These are phyloP conservation scores for Hippopotamyrus pictus DNA, from an alignment of 2,797 vertebrate genomes.

Conservation along the genomic window DNA sequence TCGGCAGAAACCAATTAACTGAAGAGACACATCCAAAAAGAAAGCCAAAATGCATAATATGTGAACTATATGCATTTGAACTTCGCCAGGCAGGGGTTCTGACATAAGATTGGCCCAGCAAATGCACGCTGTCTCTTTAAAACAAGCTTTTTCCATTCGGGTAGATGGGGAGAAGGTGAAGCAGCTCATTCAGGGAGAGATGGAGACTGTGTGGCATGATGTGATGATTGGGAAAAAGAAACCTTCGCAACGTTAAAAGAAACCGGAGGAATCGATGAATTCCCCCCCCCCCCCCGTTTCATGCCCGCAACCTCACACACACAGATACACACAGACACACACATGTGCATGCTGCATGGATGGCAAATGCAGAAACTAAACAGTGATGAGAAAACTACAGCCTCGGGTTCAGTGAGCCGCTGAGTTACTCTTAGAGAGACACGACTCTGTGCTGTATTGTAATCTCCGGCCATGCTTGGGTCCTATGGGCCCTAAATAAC, in stretches of 20 bases:
- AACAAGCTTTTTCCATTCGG: conserved; percentile 31
- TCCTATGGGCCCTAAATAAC: neutral
- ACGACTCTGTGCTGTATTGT: neutral
- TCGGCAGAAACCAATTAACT: neutral
- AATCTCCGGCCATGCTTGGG: neutral
- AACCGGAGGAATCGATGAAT: neutral
- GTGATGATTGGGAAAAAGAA: conserved; percentile 22
- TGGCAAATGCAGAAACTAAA: conserved; percentile 6
- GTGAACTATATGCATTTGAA: neutral
- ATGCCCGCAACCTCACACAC: neutral
- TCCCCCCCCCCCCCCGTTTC: neutral
- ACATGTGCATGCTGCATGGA: neutral
- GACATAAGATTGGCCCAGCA: neutral
- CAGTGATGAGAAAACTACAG: neutral
- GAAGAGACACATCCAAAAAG: neutral
- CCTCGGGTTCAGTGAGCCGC: neutral
- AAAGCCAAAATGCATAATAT: neutral
- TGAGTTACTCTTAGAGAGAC: neutral
- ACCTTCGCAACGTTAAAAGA: neutral
- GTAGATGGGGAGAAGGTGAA: conserved; percentile 11
- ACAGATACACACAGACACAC: neutral
- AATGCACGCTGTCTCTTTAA: conserved; percentile 15
- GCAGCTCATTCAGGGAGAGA: conserved; percentile 7
- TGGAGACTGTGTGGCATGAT: conserved; percentile 7
- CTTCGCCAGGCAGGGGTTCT: neutral